Evolutionary conservation across 2,113 vertebrate genomes (phyloP).

Genomic region (Acinonyx jubatus): DNA sequence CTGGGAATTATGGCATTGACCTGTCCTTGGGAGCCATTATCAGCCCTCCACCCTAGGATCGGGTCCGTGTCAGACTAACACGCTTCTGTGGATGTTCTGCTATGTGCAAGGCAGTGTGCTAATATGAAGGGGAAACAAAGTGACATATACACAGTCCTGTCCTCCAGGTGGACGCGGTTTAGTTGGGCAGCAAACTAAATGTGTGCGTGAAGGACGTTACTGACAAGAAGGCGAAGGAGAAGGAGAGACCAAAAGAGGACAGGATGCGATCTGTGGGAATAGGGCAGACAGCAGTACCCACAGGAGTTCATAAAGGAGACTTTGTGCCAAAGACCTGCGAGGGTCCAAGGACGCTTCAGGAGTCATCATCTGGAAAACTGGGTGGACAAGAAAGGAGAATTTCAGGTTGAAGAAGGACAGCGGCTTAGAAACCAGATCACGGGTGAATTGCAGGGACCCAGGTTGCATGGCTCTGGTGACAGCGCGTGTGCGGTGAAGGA

Average conservation of each 20-base stretch:
- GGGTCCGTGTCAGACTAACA: neutral
- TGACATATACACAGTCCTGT: rapidly evolving
- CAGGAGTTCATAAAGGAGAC: neutral
- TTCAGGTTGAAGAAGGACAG: neutral
- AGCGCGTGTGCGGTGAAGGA: rapidly evolving
- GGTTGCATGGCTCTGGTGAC: neutral
- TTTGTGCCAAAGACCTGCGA: too few species aligned
- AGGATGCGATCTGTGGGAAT: too few species aligned
- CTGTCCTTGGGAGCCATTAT: neutral
- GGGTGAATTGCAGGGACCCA: neutral
- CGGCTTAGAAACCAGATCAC: neutral
- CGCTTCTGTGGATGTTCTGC: neutral
- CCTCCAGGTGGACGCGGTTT: neutral
- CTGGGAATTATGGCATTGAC: neutral
- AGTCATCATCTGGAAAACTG: neutral
- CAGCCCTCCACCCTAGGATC: neutral
- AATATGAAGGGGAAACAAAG: neutral
- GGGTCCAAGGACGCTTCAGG: neutral
- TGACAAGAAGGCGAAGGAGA: neutral
- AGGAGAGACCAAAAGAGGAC: neutral
- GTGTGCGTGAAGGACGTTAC: neutral
- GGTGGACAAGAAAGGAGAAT: neutral
- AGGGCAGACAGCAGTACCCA: neutral
- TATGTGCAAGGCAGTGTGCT: rapidly evolving
- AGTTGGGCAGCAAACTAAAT: neutral